phyloP scores from a whole-genome alignment of 2,888 invertebrate genomes.

The Temnothorax ravouxi region DNA sequence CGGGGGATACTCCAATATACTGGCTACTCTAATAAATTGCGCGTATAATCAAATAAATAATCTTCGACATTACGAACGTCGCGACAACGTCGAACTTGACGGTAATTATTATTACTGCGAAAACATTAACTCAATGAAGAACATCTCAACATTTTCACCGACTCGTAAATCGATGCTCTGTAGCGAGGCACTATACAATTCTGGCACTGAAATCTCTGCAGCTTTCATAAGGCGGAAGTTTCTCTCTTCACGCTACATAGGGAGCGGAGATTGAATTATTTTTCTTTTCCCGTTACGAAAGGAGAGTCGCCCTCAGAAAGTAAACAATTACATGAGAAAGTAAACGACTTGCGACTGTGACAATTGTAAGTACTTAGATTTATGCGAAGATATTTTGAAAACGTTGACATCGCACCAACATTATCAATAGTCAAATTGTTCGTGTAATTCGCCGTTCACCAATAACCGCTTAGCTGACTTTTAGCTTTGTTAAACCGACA shows the following conservation, averaged over 20 bases:
- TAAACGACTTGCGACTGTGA: not conserved
- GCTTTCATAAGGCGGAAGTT: conserved; percentile 45
- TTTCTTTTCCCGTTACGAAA: conserved; percentile 24
- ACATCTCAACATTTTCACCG: conserved; percentile 16
- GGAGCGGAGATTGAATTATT: conserved; percentile 45
- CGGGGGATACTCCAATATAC: not conserved
- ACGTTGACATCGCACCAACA: not conserved
- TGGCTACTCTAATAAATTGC: conserved; percentile 17
- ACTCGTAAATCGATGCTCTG: conserved; percentile 35
- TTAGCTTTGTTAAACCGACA: not conserved
- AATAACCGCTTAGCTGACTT: not conserved
- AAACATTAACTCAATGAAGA: conserved; percentile 8
- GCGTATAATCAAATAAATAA: conserved; percentile 19
- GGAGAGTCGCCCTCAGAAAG: not conserved
- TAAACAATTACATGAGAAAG: conserved; percentile 24
- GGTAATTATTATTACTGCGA: not conserved
- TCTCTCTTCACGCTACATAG: conserved; percentile 9
- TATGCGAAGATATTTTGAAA: not conserved
- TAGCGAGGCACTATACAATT: conserved; percentile 22
- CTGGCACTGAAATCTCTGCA: conserved; percentile 40
- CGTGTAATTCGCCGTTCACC: not conserved
- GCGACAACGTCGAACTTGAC: not conserved
- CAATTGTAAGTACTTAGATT: not conserved
- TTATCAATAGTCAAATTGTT: not conserved
- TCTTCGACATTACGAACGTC: not conserved